A percentile compares a stretch with the other conserved stretches of the same genome.
These are phyloP conservation scores for Trididemnum miniatum DNA, from an alignment of 23 tunicate genomes.

Conservation along the genomic window DNA sequence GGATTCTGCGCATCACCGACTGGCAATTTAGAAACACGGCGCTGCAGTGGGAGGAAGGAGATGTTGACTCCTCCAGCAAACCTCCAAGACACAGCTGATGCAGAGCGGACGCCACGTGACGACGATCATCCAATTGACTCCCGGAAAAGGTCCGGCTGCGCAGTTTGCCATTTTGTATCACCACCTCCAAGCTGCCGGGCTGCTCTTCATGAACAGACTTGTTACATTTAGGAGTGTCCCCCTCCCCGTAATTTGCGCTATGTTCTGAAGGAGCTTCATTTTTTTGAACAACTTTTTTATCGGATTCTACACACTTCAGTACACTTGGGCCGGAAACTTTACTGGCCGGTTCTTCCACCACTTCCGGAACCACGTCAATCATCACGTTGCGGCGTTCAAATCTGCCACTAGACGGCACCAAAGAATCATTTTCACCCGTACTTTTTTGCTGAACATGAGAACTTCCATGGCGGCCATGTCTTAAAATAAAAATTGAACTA, in stretches of 20 bases:
- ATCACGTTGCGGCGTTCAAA: slow-evolving; percentile 69
- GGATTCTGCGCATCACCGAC: not conserved
- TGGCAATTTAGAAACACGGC: not conserved
- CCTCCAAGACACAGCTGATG: slow-evolving; percentile 23
- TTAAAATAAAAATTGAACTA: not conserved
- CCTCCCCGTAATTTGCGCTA: not conserved
- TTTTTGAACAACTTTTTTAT: not conserved
- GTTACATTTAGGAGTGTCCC: not conserved
- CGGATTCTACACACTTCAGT: not conserved
- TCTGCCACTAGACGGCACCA: slow-evolving; percentile 40
- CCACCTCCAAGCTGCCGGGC: not conserved
- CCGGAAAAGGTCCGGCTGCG: slow-evolving; percentile 71
- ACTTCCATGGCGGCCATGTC: slow-evolving; percentile 60
- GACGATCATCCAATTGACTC: not conserved
- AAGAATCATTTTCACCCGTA: slow-evolving; percentile 38
- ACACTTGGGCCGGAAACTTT: not conserved
- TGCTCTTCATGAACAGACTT: not conserved
- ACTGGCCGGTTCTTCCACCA: slow-evolving; percentile 21
- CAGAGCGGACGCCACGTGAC: not conserved
- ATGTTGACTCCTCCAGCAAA: not conserved
- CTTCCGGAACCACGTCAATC: slow-evolving; percentile 55
- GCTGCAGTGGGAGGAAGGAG: not conserved
- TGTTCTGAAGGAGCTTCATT: not conserved
- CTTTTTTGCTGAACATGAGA: slow-evolving; percentile 40
- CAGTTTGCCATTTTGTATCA: not conserved